Evolutionary conservation across 1,140 invertebrate species (phyloP).

Genomic region (Nasonia giraulti): DNA sequence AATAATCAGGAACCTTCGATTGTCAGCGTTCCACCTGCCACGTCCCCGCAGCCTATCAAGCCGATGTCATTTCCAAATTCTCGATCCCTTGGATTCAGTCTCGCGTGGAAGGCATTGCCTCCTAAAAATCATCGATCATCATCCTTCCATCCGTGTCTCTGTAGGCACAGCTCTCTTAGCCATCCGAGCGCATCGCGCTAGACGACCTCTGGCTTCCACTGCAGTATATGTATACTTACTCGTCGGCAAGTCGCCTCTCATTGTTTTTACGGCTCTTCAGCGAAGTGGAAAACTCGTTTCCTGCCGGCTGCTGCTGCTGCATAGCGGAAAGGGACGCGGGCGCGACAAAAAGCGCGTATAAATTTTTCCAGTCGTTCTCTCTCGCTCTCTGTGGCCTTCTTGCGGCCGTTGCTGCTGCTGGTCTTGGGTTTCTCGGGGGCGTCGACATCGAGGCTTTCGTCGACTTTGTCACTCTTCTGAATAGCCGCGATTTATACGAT

Average conservation of each 20-base stretch:
- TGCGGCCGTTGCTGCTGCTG: not conserved
- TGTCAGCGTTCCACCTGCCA: too few relatives aligned
- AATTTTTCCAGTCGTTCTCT: constrained; percentile 50
- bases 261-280: constrained; percentile 60
- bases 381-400: not conserved
- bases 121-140: not conserved
- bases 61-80: not conserved
- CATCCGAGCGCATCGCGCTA: not conserved
- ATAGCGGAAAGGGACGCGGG: constrained; percentile 49
- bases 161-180: not conserved
- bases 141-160: not conserved
- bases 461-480: not conserved
- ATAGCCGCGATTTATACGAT: not conserved
- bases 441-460: constrained; percentile 19
- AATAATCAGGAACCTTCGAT: too few relatives aligned
- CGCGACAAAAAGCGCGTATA: constrained; percentile 53
- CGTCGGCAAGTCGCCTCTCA: constrained; percentile 18
- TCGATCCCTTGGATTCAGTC: not conserved
- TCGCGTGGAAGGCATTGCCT: not conserved
- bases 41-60: too few relatives aligned
- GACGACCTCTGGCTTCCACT: not conserved
- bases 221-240: not conserved
- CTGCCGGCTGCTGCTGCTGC: constrained; percentile 47
- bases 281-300: constrained; percentile 62
- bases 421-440: constrained; percentile 13